Conservation (phyloP, 2,113 vertebrate genomes). For the Equus quagga region DNA sequence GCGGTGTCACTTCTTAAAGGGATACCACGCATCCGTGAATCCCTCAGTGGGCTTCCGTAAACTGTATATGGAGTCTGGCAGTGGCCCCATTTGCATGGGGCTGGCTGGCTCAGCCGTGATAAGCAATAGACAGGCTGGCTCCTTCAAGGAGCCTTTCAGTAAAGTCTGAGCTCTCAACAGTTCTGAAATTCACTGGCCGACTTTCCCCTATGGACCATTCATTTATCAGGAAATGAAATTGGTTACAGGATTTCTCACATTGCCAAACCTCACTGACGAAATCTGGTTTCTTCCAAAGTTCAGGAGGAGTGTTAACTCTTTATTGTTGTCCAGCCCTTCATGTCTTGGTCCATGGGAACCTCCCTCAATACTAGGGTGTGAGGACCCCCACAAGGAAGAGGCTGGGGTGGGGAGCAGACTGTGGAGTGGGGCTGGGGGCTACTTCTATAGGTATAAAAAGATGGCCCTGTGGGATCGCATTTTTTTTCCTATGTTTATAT, state of each 20-base stretch:
- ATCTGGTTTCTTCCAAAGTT: constrained; percentile 81
- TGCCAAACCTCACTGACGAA: constrained; percentile 90
- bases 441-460: neutral
- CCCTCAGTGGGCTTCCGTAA: neutral
- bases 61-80: constrained; percentile 78
- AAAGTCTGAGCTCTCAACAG: constrained; percentile 85
- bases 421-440: neutral
- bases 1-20: constrained; percentile 40
- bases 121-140: constrained; percentile 95
- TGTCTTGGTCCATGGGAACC: neutral
- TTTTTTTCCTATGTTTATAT: neutral
- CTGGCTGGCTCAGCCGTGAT: constrained; percentile 89
- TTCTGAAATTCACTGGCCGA: constrained; percentile 87
- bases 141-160: constrained; percentile 87
- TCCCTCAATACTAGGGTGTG: rapidly evolving
- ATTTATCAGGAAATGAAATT: constrained; percentile 92
- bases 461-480: neutral
- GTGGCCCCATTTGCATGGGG: constrained; percentile 85
- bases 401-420: neutral
- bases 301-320: constrained; percentile 83
- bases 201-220: constrained; percentile 87
- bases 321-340: neutral
- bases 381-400: neutral
- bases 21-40: neutral
- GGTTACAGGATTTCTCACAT: constrained; percentile 87